phyloP scores from a whole-genome alignment of 2,113 vertebrate genomes.

The Vulpes lagopus region DNA sequence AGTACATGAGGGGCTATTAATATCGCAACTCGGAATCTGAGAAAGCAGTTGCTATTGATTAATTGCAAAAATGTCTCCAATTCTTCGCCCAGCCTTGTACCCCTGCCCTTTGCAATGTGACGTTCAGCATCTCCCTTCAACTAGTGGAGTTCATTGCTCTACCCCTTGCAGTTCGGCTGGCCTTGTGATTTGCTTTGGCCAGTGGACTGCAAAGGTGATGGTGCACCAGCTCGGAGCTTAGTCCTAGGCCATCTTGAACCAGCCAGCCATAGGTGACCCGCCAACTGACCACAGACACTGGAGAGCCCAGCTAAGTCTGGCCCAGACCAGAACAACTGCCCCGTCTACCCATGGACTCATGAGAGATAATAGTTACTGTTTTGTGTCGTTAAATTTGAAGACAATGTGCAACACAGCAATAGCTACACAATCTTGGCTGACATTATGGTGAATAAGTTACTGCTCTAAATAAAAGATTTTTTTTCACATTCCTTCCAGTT shows the following conservation, averaged over 20 bases:
- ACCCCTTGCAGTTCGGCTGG: neutral
- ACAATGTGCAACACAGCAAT: neutral
- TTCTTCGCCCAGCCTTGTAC: neutral
- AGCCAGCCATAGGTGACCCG: neutral
- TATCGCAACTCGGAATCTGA: neutral
- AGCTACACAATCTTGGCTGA: neutral
- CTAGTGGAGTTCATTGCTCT: neutral
- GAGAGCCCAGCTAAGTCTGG: neutral
- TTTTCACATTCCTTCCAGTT: neutral
- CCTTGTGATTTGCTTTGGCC: neutral
- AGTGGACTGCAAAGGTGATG: neutral
- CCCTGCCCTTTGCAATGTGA: neutral
- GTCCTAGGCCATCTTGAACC: neutral
- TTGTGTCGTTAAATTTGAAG: neutral
- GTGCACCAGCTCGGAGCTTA: neutral
- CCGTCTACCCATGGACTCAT: neutral
- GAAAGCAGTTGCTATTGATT: neutral
- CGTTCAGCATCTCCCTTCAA: neutral
- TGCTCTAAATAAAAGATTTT: neutral
- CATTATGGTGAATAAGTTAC: neutral
- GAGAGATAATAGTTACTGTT: neutral
- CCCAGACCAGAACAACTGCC: neutral
- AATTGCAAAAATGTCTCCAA: neutral
- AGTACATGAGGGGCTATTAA: accelerated
- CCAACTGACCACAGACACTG: neutral